These are phyloP conservation scores for Fistularia commersonii DNA, from an alignment of 2,797 vertebrate species.

Conservation along the genomic window DNA sequence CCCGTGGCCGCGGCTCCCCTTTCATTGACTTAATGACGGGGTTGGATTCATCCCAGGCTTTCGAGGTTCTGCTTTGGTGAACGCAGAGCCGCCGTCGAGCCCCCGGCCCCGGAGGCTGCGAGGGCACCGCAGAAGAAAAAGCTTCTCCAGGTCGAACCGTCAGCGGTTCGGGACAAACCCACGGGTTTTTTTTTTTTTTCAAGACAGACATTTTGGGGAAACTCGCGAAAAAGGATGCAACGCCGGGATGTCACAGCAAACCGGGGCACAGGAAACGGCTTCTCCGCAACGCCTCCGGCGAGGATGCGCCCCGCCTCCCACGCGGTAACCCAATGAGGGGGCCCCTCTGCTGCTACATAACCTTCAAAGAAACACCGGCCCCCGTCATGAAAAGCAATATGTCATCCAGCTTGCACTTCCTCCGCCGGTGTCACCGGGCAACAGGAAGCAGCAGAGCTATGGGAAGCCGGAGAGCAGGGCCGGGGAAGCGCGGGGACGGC, in stretches of 20 bases:
- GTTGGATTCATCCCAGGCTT: conserved; percentile 35
- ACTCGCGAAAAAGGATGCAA: conserved; percentile 15
- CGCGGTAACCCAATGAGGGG: conserved; percentile 40
- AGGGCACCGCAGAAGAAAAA: conserved; percentile 16
- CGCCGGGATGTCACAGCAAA: conserved; percentile 5
- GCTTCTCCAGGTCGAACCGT: no score
- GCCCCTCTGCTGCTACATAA: conserved; percentile 38
- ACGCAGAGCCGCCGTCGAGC: conserved; percentile 29
- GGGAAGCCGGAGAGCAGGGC: conserved; percentile 4
- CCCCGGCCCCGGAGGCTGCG: conserved; percentile 42
- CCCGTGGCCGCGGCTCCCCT: conserved; percentile 37
- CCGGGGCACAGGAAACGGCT: conserved; percentile 10
- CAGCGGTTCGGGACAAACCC: conserved; percentile 9
- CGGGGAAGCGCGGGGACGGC: conserved; percentile 11
- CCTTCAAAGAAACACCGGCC: conserved; percentile 39
- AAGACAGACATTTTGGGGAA: conserved; percentile 7
- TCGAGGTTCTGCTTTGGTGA: conserved; percentile 35
- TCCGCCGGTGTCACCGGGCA: conserved; percentile 31
- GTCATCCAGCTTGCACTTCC: conserved; percentile 39
- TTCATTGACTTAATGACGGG: conserved; percentile 44
- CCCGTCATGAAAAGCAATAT: conserved; percentile 48
- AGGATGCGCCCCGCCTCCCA: conserved; percentile 35
- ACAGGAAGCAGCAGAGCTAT: conserved; percentile 20
- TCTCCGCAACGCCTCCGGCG: conserved; percentile 25
- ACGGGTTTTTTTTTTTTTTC: background rate